Conservation (phyloP, 2,113 vertebrate species). For the Psophia crepitans region DNA sequence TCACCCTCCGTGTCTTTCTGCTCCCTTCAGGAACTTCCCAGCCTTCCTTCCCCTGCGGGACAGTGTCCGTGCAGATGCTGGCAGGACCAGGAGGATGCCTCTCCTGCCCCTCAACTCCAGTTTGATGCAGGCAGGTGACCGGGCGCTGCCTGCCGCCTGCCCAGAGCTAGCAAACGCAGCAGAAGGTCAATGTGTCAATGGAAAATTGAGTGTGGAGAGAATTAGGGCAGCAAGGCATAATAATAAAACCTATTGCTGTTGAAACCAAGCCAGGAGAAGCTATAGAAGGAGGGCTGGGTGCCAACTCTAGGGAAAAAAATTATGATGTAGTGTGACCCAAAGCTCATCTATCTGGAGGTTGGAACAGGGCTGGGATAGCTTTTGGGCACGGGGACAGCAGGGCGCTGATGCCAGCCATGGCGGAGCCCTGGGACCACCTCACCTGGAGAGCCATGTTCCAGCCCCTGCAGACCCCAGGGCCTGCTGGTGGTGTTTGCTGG, state of each 20-base stretch:
- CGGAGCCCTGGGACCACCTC: neutral
- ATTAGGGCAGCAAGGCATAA: slow-evolving; percentile 50
- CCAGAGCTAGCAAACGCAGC: neutral
- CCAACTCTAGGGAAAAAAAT: neutral
- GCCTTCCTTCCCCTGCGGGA: accelerated
- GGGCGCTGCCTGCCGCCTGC: neutral
- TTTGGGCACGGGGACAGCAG: neutral
- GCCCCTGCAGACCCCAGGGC: neutral
- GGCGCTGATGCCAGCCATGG: neutral
- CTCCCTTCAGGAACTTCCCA: neutral
- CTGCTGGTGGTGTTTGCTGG: neutral
- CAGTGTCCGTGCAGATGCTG: accelerated
- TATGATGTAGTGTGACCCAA: neutral
- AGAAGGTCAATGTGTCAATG: neutral
- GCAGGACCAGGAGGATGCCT: neutral
- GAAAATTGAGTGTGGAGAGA: slow-evolving; percentile 50
- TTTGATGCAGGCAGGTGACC: neutral
- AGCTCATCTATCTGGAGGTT: neutral
- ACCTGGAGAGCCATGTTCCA: neutral
- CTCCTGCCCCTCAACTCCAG: neutral
- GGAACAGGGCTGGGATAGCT: neutral
- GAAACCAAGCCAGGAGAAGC: slow-evolving; percentile 28
- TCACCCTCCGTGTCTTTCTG: neutral
- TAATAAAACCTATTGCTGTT: slow-evolving; percentile 58
- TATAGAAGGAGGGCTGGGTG: slow-evolving; percentile 26